phyloP scores from a whole-genome alignment of 2,888 invertebrate species.

The Eupithecia tripunctaria region DNA sequence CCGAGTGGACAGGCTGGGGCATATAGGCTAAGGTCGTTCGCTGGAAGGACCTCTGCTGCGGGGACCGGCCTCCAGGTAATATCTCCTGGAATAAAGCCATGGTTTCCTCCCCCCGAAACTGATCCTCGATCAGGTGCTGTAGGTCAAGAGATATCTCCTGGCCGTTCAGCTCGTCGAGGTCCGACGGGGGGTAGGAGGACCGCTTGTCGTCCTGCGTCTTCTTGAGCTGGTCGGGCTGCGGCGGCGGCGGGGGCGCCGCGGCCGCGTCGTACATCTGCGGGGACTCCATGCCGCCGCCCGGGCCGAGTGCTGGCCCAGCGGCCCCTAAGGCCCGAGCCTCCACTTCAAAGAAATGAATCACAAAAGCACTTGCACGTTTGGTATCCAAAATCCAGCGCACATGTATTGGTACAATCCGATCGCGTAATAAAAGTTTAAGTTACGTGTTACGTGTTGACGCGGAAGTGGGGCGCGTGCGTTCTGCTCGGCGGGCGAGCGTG shows the following conservation, averaged over 20 bases:
- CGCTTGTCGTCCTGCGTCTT: slow-evolving; percentile 87
- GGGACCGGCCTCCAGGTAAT: slow-evolving; percentile 85
- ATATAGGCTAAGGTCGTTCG: slow-evolving; percentile 93
- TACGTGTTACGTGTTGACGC: slow-evolving; percentile 46
- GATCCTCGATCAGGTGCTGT: slow-evolving; percentile 96
- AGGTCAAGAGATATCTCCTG: slow-evolving; percentile 96
- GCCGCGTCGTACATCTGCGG: slow-evolving; percentile 94
- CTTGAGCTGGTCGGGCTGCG: slow-evolving; percentile 83
- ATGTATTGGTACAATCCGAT: slow-evolving; percentile 19
- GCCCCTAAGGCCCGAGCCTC: slow-evolving; percentile 78
- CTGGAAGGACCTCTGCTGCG: slow-evolving; percentile 80
- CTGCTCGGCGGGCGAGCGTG: slow-evolving; percentile 70
- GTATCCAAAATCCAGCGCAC: slow-evolving; percentile 12
- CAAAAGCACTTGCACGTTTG: slow-evolving; percentile 73
- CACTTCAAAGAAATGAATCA: slow-evolving; percentile 80
- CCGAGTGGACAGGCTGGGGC: slow-evolving; percentile 96
- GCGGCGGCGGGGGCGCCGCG: slow-evolving; percentile 85
- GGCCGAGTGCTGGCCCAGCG: slow-evolving; percentile 78
- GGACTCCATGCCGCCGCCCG: slow-evolving; percentile 89
- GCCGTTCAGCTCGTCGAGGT: slow-evolving; percentile 94
- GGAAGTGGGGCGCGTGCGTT: slow-evolving; percentile 61
- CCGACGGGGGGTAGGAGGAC: slow-evolving; percentile 90
- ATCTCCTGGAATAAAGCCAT: slow-evolving; percentile 93
- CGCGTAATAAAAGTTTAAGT: slow-evolving; percentile 27
- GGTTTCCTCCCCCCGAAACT: slow-evolving; percentile 91